Evolutionary conservation across 2,888 invertebrate genomes (phyloP).

Genomic region (Bhutanitis thaidina): DNA sequence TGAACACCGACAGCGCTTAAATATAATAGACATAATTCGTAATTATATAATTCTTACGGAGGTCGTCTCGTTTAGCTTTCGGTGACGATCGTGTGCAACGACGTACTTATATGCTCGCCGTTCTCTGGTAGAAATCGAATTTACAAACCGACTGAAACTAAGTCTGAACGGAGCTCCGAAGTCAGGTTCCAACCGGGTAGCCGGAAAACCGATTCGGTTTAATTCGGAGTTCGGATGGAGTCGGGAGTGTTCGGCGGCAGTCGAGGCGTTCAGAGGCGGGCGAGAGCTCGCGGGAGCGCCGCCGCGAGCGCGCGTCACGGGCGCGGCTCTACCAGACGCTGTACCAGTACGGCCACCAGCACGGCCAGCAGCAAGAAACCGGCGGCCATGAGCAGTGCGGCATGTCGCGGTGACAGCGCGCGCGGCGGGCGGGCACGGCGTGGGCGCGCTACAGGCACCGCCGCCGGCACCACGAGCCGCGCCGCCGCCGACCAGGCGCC

Average conservation of each 20-base stretch:
- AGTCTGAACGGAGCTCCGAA: no score
- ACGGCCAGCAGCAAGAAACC: conserved; percentile 82
- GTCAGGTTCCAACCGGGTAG: no score
- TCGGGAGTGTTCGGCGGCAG: not conserved
- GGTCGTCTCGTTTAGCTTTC: not conserved
- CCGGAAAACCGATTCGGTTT: no score
- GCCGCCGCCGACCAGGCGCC: conserved; percentile 86
- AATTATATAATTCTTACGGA: conserved; percentile 15
- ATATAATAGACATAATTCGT: conserved; percentile 18
- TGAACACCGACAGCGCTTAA: conserved; percentile 7
- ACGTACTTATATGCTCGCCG: no score
- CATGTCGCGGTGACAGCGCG: conserved; percentile 78
- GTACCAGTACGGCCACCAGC: conserved; percentile 81
- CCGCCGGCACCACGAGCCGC: conserved; percentile 69
- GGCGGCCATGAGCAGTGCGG: conserved; percentile 81
- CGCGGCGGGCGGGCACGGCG: conserved; percentile 81
- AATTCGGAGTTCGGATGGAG: not conserved
- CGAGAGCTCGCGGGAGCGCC: conserved; percentile 59
- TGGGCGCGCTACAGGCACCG: conserved; percentile 76
- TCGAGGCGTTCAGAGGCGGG: conserved; percentile 40
- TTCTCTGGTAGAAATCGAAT: no score
- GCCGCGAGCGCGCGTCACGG: conserved; percentile 69
- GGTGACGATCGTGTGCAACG: not conserved
- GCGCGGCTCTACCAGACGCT: conserved; percentile 73
- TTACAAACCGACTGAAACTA: no score